A percentile compares a stretch with the other conserved stretches of the same genome.
Conservation (phyloP, 2,888 invertebrate species). For the Cyaniris semiargus region DNA sequence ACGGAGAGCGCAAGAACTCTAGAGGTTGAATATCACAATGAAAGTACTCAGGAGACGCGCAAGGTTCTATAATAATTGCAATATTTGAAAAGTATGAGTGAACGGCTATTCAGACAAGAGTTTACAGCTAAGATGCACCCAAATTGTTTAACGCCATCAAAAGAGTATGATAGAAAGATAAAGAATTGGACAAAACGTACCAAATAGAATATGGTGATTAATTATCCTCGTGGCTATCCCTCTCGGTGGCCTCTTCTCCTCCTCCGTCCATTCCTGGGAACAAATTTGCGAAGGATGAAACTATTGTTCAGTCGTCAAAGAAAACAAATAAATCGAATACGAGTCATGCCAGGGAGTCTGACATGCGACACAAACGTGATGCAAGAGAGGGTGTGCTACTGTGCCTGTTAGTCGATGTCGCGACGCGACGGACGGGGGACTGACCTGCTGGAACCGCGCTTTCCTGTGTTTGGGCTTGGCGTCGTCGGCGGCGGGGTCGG, state of each 20-base stretch:
- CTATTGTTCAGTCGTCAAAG: neutral
- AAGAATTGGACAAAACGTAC: constrained; percentile 48
- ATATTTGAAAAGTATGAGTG: neutral
- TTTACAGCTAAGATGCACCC: neutral
- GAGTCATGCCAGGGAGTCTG: neutral
- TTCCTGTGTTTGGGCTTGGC: constrained; percentile 89
- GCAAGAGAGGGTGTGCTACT: constrained; percentile 9
- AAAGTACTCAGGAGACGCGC: no score
- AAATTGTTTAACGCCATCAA: neutral
- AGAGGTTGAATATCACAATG: no score
- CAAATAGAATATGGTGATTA: constrained; percentile 78
- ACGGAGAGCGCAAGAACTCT: no score
- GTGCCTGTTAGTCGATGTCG: neutral
- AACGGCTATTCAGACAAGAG: neutral
- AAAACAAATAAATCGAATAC: constrained; percentile 1
- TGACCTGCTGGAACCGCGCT: constrained; percentile 91
- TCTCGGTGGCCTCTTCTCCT: constrained; percentile 75
- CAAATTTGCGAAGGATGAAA: constrained; percentile 35
- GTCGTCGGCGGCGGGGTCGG: constrained; percentile 66
- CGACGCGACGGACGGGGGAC: constrained; percentile 41
- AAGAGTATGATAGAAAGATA: no score
- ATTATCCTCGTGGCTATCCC: constrained; percentile 79
- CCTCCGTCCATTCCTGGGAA: constrained; percentile 76
- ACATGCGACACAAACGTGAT: constrained; percentile 26
- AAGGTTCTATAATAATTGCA: no score